Evolutionary conservation across 2,888 invertebrate species (phyloP).

Genomic region (Xestia ashworthii): DNA sequence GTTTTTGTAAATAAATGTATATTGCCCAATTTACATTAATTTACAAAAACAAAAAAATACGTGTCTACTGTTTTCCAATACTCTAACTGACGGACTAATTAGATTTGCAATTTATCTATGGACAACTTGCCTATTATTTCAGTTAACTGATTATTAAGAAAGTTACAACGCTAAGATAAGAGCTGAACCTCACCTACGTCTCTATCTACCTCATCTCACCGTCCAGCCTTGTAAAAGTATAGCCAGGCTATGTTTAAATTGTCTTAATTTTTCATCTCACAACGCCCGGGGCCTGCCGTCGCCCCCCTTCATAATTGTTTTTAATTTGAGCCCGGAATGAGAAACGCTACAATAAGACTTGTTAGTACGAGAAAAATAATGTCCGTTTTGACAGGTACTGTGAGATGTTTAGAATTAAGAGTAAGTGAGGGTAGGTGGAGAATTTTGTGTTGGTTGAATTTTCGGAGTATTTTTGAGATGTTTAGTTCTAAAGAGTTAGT

Average conservation of each 20-base stretch:
- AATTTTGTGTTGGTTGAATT: not conserved
- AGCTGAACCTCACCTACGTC: not conserved
- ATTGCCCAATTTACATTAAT: too few species aligned
- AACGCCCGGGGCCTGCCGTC: constrained; percentile 72
- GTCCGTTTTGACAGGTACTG: constrained; percentile 69
- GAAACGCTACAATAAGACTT: constrained; percentile 73
- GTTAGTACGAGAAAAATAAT: constrained; percentile 81
- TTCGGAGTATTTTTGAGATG: not conserved
- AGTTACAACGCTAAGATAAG: not conserved
- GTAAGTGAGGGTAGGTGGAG: constrained; percentile 40
- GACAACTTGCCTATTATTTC: not conserved
- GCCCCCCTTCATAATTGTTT: constrained; percentile 86
- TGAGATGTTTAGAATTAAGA: constrained; percentile 49
- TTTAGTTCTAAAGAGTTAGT: not conserved
- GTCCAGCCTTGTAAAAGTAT: constrained; percentile 68
- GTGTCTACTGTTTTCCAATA: too few species aligned
- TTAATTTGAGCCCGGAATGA: constrained; percentile 87
- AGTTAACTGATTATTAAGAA: not conserved
- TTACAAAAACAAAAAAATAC: too few species aligned
- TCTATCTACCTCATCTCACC: constrained; percentile 33
- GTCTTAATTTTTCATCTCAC: constrained; percentile 90
- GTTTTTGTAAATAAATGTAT: too few species aligned
- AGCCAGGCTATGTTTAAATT: constrained; percentile 83
- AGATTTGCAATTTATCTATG: too few species aligned
- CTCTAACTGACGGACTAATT: too few species aligned